Base-by-base conservation (phyloP, 1,140 invertebrate species). In the Papilio polyxenes region DNA sequence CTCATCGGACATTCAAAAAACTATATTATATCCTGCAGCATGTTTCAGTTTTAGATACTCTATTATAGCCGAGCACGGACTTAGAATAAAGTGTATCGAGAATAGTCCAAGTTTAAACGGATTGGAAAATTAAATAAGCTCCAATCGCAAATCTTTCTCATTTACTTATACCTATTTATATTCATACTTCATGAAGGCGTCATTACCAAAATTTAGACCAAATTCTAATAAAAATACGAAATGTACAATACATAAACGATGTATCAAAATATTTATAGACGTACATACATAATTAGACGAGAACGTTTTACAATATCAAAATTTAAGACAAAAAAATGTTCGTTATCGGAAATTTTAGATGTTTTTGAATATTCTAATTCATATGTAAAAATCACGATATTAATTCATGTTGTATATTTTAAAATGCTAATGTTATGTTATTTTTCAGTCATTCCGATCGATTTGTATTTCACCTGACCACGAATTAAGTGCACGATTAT, bases 401-500 rank as follows among this genome's bases (percentile, higher is more conserved):
- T 31, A 20, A 31, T 37, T 15, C 65, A 31, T 69, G 65, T 69
- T 37, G 23, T 69, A 56, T 56, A 69, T 69, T 69, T 69, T 69
- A 69, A 31, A 69, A 31, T 10, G 31, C 65, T 37, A 37, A 69
- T 37, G 65, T 56, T 17, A 17, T 37, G 37, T 69, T 37, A 69
- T 69, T 69, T 69, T 69, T 69, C 31, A 9, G 13, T 69, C 10
- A 37, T 31, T 37, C 37, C 31, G 65, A 69, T 23, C 65, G 31
- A 31, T 69, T 31, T 69, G 65, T 31, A 69, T 69, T 31, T 11
- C 37, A 23, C 65, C 37, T 69, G 65, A 37, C 65, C 65, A 69
- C 65, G 65, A 69, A 69, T 69, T 69, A 69, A 37, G 10, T 23
- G 31, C 65, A 69, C 65, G 65, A 37, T 15, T 69, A 69, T 37